Conservation (phyloP, 2,888 invertebrate genomes). For the Pharmacophagus antenor region DNA sequence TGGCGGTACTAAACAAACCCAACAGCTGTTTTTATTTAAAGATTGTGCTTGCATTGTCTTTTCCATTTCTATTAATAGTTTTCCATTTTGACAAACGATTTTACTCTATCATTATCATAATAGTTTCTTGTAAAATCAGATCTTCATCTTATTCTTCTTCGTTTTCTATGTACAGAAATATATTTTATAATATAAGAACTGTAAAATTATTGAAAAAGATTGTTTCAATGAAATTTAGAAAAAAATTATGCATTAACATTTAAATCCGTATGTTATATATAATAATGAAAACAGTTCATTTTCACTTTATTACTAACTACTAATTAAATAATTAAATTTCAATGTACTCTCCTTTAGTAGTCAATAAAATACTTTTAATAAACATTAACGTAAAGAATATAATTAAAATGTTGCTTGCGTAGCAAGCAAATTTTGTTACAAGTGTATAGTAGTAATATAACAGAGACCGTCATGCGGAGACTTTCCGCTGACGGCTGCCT, state of each 20-base stretch:
- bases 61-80: slow-evolving; percentile 52
- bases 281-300: no score
- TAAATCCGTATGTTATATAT: no score
- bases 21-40: slow-evolving; percentile 48
- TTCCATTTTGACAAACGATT: slow-evolving; percentile 35
- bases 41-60: slow-evolving; percentile 51
- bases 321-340: no score
- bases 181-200: no score
- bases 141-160: neutral
- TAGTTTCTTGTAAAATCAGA: neutral
- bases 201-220: no score
- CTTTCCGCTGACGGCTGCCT: slow-evolving; percentile 65
- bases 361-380: neutral
- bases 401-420: slow-evolving; percentile 7
- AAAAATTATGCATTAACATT: no score
- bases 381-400: neutral
- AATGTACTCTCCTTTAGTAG: neutral
- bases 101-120: slow-evolving; percentile 1
- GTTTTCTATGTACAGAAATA: neutral
- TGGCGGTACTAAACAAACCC: slow-evolving; percentile 59
- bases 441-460: slow-evolving; percentile 39
- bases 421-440: slow-evolving; percentile 38
- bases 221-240: no score
- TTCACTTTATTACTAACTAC: no score
- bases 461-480: slow-evolving; percentile 66